phyloP scores from a whole-genome alignment of 2,797 vertebrate genomes.

The Poecile montanus region DNA sequence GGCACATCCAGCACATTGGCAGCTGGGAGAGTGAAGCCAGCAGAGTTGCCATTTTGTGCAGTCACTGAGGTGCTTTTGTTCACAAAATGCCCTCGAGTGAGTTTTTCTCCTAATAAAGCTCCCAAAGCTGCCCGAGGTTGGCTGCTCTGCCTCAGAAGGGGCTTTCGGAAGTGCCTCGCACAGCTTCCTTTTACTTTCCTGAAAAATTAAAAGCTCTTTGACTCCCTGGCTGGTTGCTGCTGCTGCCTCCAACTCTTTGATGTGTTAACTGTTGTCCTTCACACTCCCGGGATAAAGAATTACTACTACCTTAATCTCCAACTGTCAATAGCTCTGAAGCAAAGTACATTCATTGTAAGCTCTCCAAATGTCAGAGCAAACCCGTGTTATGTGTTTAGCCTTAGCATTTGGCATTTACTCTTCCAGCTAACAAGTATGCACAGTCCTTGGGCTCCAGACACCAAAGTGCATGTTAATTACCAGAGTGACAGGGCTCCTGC shows the following conservation, averaged over 20 bases:
- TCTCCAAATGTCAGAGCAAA: slow-evolving; percentile 88
- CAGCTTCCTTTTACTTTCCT: not conserved
- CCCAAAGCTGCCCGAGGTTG: not conserved
- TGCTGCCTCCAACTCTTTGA: slow-evolving; percentile 69
- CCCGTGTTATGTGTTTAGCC: slow-evolving; percentile 77
- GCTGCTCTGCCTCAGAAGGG: not conserved
- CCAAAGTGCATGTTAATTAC: slow-evolving; percentile 76
- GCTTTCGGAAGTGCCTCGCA: not conserved
- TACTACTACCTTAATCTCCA: slow-evolving; percentile 81
- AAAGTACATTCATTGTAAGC: slow-evolving; percentile 85
- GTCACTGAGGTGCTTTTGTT: not conserved
- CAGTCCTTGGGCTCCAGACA: slow-evolving; percentile 67
- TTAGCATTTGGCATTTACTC: slow-evolving; percentile 83
- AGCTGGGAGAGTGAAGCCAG: too few relatives aligned
- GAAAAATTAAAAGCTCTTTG: slow-evolving; percentile 52
- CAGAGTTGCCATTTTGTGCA: not conserved
- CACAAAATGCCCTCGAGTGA: not conserved
- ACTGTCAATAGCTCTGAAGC: slow-evolving; percentile 85
- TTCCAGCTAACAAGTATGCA: slow-evolving; percentile 72
- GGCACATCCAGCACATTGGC: too few relatives aligned
- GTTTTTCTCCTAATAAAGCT: not conserved
- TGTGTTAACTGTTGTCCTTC: slow-evolving; percentile 81
- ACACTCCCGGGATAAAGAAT: slow-evolving; percentile 72
- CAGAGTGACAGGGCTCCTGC: slow-evolving; percentile 35
- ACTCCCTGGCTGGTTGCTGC: not conserved